Evolutionary conservation across 2,113 vertebrate genomes (phyloP).

Genomic region (Ceyx cyanopectus): DNA sequence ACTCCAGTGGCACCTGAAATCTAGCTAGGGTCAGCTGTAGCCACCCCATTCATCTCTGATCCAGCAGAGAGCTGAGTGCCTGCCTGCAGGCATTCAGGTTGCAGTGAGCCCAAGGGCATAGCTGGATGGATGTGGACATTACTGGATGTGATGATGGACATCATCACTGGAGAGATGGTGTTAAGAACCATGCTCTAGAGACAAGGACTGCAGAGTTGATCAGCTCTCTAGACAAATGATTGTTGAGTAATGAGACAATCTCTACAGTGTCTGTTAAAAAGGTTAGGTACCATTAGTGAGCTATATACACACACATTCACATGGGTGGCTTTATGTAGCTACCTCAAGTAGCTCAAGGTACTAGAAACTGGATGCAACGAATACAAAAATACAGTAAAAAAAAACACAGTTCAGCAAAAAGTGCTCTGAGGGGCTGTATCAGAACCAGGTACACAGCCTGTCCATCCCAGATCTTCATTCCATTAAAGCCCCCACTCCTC

Average conservation of each 20-base stretch:
- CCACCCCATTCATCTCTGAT: neutral
- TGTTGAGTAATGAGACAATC: neutral
- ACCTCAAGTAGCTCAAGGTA: neutral
- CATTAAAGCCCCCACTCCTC: neutral
- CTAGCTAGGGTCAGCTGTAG: accelerated
- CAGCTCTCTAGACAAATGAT: neutral
- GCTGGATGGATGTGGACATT: neutral
- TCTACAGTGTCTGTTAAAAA: neutral
- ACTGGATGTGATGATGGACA: too few species aligned
- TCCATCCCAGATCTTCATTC: neutral
- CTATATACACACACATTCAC: accelerated
- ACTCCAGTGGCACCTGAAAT: neutral
- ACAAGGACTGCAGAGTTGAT: neutral
- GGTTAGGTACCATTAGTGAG: neutral
- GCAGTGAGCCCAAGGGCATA: neutral
- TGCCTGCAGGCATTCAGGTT: neutral
- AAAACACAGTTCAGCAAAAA: neutral
- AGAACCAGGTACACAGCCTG: neutral
- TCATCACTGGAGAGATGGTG: neutral
- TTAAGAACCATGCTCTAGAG: neutral
- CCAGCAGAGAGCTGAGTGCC: neutral
- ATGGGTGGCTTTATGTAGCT: neutral
- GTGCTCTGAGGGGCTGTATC: neutral
- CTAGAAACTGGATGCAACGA: neutral
- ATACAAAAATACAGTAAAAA: neutral